These are phyloP conservation scores for Microplitis deprimator DNA, from an alignment of 2,888 invertebrate species.

Conservation along the genomic window DNA sequence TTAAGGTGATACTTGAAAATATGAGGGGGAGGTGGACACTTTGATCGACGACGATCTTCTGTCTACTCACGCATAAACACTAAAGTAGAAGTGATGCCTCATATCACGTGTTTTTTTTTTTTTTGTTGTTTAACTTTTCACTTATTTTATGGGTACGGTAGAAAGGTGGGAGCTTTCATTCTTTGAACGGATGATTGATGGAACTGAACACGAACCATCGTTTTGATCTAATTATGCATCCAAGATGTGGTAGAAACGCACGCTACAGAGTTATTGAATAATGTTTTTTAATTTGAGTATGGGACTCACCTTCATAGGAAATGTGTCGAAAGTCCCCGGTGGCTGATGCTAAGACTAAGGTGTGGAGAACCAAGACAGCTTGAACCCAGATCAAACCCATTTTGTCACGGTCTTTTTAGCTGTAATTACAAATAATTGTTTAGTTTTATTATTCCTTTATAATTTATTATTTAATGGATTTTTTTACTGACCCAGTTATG, in stretches of 20 bases:
- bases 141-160: too few relatives aligned
- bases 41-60: constrained; percentile 29
- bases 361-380: constrained; percentile 49
- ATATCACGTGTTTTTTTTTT: not conserved
- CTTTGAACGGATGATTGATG: constrained; percentile 31
- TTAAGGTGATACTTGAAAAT: too few relatives aligned
- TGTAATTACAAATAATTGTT: constrained; percentile 32
- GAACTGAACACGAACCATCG: not conserved
- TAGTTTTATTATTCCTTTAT: not conserved
- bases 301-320: constrained; percentile 63
- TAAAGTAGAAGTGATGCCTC: not conserved
- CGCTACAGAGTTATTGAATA: constrained; percentile 11
- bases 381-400: constrained; percentile 51
- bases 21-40: too few relatives aligned
- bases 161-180: not conserved
- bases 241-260: not conserved
- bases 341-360: constrained; percentile 46
- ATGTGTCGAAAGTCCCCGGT: constrained; percentile 65
- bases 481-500: too few relatives aligned
- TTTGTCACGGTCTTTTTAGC: constrained; percentile 29
- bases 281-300: constrained; percentile 26
- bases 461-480: not conserved
- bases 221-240: constrained; percentile 33
- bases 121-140: not conserved
- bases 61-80: constrained; percentile 34